Evolutionary conservation across 2,888 invertebrate species (phyloP).

Genomic region (Dryobotodes eremita): DNA sequence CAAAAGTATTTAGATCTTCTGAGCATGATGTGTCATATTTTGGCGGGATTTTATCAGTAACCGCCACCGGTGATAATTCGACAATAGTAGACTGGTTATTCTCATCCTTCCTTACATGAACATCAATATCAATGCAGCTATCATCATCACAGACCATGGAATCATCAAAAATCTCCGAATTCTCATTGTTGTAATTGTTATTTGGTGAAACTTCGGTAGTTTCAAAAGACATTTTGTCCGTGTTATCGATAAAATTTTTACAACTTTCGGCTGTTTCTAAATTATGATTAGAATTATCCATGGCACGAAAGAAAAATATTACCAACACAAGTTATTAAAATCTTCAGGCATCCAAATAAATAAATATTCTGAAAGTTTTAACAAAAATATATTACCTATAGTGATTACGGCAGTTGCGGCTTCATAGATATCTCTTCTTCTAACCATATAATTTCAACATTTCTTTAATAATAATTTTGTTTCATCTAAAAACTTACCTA

Average conservation of each 20-base stretch:
- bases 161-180: background rate
- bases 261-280: background rate
- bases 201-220: background rate
- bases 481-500: background rate
- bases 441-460: background rate
- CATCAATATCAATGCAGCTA: background rate
- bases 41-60: background rate
- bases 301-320: background rate
- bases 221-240: constrained; percentile 2
- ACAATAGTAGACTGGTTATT: background rate
- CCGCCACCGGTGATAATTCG: background rate
- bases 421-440: background rate
- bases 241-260: background rate
- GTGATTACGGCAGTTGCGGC: too few species aligned
- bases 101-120: background rate
- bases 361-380: background rate
- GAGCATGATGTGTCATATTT: background rate
- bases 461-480: too few species aligned
- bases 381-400: too few species aligned
- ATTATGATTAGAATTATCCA: background rate
- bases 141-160: background rate
- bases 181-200: background rate
- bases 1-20: background rate
- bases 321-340: background rate
- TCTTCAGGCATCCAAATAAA: background rate